A percentile compares a stretch with the other conserved stretches of the same genome.
phyloP scores from a whole-genome alignment of 2,888 invertebrate genomes.

The Drosophila colorata region DNA sequence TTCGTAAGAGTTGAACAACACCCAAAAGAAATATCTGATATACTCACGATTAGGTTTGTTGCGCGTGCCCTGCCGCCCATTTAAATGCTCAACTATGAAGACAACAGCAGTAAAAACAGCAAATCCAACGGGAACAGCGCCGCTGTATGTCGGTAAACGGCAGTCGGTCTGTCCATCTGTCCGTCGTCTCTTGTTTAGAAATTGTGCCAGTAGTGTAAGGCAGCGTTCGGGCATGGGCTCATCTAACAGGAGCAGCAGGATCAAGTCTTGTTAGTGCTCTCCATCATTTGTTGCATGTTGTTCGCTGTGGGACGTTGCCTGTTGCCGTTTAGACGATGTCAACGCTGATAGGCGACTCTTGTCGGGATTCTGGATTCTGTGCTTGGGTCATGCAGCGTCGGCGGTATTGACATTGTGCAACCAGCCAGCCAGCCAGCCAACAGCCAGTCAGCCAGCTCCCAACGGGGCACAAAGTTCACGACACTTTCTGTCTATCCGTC shows the following conservation, averaged over 20 bases:
- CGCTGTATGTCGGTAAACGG: conserved; percentile 15
- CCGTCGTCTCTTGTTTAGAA: conserved; percentile 20
- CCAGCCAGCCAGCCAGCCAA: conserved; percentile 9
- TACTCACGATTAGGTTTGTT: conserved; percentile 1
- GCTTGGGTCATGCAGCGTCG: conserved; percentile 48
- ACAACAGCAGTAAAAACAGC: conserved; percentile 53
- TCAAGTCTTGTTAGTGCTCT: conserved; percentile 66
- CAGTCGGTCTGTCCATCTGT: conserved; percentile 5
- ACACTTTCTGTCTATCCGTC: conserved; percentile 42
- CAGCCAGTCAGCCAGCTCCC: conserved; percentile 31
- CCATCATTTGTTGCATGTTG: conserved; percentile 64
- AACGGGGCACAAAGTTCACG: conserved; percentile 70
- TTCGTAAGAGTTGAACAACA: conserved; percentile 40
- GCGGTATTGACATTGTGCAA: conserved; percentile 52
- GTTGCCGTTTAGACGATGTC: conserved; percentile 69
- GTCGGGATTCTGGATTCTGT: conserved; percentile 42
- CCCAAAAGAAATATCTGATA: conserved; percentile 35
- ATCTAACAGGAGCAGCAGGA: conserved; percentile 69
- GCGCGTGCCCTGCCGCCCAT: conserved; percentile 33
- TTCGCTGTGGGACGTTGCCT: conserved; percentile 29
- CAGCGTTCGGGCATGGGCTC: conserved; percentile 28
- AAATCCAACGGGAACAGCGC: conserved; percentile 42
- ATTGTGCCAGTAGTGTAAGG: conserved; percentile 65
- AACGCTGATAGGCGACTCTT: conserved; percentile 62
- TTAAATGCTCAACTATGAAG: conserved; percentile 63